Base-by-base conservation (phyloP, 2,888 invertebrate species). In the Drosophila parthenogenetica region DNA sequence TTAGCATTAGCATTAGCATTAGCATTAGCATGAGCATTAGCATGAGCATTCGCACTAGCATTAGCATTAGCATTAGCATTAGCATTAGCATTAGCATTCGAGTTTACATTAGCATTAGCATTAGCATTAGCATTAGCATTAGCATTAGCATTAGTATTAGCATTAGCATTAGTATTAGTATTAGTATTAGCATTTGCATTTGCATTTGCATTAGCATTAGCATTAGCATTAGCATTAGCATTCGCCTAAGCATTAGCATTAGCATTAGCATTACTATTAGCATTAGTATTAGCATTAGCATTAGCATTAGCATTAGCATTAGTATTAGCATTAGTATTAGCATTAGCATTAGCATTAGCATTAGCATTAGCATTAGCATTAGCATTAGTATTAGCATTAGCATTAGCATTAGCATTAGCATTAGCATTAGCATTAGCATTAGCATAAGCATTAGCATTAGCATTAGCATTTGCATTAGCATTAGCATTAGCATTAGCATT, bases 401-500 rank as follows among this genome's bases (percentile, higher is more conserved):
- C 32, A 22, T 43, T n/a, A 43, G 5, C 11, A 43, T 13, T 43
- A 19, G 4, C 43, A 16, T 4, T 43, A 19, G 1, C 17, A 43
- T 19, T 19, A 43, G 3, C 10, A 43, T 5, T 43, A 19, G 0
- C 19, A 13, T 19, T 43, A 43, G 2, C 13, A 43, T 13, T 43
- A 19, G 13, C 13, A 43, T 19, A 5, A 45, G 22, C n/a, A 29
- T 29, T 48, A 16, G 2, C 16, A 48, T 25, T 37, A 37, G 2
- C n/a, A 37, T 37, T n/a, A 37, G 3, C n/a, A 37, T 37, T 37
- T n/a, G n/a, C 37, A n/a, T 37, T 13, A n/a, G 0, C 37, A 37
- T 37, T 37, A 37, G n/a, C n/a, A 37, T 37, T 37, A 37, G n/a
- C 32, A 32, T 37, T 10, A 45, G n/a, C n/a, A 25, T 43, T 45